A percentile compares a stretch with the other conserved stretches of the same genome.
Conservation (phyloP, 2,113 vertebrate species). For the Oenanthe melanoleuca region DNA sequence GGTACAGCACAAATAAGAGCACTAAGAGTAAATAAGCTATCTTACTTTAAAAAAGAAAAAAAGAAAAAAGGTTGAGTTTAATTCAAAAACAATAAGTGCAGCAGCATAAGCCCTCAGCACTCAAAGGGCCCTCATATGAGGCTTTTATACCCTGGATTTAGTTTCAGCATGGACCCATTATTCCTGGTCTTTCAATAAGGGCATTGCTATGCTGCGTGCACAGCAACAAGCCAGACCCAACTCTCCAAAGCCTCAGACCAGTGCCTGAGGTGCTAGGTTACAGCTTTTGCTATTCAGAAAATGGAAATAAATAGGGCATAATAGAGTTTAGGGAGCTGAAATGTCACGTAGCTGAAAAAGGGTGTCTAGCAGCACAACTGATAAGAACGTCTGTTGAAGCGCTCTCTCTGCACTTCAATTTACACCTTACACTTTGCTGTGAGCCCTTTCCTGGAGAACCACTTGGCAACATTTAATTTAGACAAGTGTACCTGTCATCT, state of each 20-base stretch:
- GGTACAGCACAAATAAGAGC: neutral
- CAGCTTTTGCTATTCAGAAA: neutral
- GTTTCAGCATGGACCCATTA: neutral
- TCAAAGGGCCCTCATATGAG: rapidly evolving
- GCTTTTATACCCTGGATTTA: neutral
- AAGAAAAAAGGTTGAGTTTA: neutral
- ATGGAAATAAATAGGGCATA: slow-evolving; percentile 26
- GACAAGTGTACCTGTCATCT: neutral
- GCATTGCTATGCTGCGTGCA: neutral
- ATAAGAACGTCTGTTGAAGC: neutral
- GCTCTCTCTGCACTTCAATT: neutral
- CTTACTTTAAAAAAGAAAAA: rapidly evolving
- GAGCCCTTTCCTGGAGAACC: neutral
- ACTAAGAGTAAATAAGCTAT: neutral
- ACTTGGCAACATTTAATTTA: neutral
- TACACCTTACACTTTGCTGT: neutral
- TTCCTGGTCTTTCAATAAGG: neutral
- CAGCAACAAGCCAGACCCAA: neutral
- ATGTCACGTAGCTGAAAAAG: neutral
- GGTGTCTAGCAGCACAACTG: neutral
- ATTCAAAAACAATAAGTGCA: neutral
- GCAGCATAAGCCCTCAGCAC: neutral
- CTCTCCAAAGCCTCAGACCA: neutral
- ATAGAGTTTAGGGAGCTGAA: neutral
- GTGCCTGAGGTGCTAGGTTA: slow-evolving; percentile 3